These are phyloP conservation scores for Bagarius yarrelli DNA, from an alignment of 2,113 vertebrate species.

Conservation along the genomic window DNA sequence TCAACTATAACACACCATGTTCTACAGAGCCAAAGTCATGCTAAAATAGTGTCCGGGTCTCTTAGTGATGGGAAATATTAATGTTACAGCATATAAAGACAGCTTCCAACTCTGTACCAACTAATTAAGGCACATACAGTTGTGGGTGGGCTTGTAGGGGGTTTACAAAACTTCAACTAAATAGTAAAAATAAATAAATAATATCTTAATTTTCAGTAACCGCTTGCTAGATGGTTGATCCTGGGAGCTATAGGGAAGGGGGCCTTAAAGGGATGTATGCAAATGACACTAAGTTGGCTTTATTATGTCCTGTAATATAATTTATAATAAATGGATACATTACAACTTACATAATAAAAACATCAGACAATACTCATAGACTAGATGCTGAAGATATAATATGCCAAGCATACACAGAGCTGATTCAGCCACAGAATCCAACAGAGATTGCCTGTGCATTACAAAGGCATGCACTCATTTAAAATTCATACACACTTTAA, in stretches of 20 bases:
- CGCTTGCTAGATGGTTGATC: neutral
- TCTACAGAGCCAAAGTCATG: too few species aligned
- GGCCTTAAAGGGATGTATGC: neutral
- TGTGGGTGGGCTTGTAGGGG: too few species aligned
- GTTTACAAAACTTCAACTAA: too few species aligned
- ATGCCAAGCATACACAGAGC: neutral
- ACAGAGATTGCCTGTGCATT: slow-evolving; percentile 37
- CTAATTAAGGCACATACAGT: too few species aligned
- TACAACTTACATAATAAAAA: neutral
- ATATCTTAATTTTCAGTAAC: neutral
- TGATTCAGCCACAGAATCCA: slow-evolving; percentile 31
- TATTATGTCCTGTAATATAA: neutral
- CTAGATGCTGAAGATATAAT: neutral
- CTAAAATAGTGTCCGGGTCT: too few species aligned
- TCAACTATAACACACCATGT: too few species aligned
- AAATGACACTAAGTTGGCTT: neutral
- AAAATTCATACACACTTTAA: slow-evolving; percentile 56
- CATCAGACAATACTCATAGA: neutral
- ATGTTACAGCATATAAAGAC: too few species aligned
- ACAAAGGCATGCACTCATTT: slow-evolving; percentile 41
- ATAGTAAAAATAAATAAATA: neutral
- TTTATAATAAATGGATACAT: neutral
- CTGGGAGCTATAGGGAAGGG: neutral
- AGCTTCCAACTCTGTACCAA: too few species aligned
- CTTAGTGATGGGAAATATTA: too few species aligned